Evolutionary conservation across 30 jellyfish, hydroid and myxozoan species (phyloP), one percentile per base, ranked within the genome.

Genomic region (Chrysaora quinquecirrha): DNA sequence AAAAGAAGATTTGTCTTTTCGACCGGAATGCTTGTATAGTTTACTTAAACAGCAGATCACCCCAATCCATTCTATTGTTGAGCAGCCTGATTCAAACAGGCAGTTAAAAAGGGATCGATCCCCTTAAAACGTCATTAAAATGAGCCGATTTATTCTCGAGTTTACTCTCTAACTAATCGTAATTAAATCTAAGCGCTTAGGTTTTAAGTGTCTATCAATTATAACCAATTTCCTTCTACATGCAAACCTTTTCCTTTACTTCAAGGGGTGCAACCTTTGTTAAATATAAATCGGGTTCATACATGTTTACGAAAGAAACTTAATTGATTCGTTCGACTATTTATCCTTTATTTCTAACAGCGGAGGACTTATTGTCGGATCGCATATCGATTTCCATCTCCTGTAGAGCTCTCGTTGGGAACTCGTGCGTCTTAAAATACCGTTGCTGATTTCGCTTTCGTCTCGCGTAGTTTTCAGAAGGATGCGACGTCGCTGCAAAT

Each of bases 281-380:
- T 54, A 30, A n/a, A 24, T 10, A 21, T 30, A 20, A 32, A 68
- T 56, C 80, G 33, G 68, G 80, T 71, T 48, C 29, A 48, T 43
- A 34, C 69, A 64, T 82, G 92, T 82, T 82, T 82, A 54, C 92
- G 84, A 66, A 67, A 49, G 79, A 82, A 70, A 82, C 61, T 52
- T 34, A 82, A 52, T 69, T 82, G 64, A 19, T 61, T 34, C 31
- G 84, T 74, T 31, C 46, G 25, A 23, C 30, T 68, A 32, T 30
- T 50, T 30, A 16, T 38, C 56, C 63, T 31, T 65, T 34, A 61
- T 82, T 18, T 11, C 43, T 30, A 49, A 70, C 92, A 82, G 85
- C 84, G 71, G 71, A 29, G 27, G 48, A 48, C 34, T 71, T 67
- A 20, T 71, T 82, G 80, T 82, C 85, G 82, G 82, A 34, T 28